Conservation (phyloP, 2,113 vertebrate genomes). For the Daboia siamensis region DNA sequence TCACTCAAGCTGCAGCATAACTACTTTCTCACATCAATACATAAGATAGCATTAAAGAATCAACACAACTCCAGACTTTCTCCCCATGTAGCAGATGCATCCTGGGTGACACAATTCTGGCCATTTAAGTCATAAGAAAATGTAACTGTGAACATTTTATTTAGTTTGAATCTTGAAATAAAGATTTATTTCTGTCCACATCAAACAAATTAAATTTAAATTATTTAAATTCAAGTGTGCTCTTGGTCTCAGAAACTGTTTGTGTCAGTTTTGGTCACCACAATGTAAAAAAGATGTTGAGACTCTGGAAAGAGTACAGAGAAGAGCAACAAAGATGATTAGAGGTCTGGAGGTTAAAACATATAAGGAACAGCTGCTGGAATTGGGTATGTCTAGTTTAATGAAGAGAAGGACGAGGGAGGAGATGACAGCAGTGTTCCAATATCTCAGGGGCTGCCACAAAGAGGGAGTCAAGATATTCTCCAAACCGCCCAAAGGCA, state of each 20-base stretch:
- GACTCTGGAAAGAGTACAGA: too few species aligned
- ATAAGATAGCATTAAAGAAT: not conserved
- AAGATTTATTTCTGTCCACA: not conserved
- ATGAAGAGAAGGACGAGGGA: too few species aligned
- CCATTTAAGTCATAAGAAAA: not conserved
- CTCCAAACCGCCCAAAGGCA: too few species aligned
- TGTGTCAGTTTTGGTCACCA: not conserved
- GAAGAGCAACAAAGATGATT: too few species aligned
- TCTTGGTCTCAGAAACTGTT: slow-evolving; percentile 3
- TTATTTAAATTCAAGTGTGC: not conserved
- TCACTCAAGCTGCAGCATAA: not conserved
- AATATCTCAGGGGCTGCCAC: too few species aligned
- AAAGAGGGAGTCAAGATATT: too few species aligned
- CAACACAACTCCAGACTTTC: not conserved
- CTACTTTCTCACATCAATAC: not conserved
- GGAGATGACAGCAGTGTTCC: too few species aligned
- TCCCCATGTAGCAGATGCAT: not conserved
- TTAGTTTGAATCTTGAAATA: not conserved
- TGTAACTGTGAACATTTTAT: not conserved
- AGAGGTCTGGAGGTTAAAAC: too few species aligned
- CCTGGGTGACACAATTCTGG: not conserved
- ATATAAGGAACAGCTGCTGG: too few species aligned
- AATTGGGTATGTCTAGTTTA: too few species aligned
- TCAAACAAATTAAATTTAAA: not conserved
- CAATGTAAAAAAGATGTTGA: too few species aligned